Base-by-base conservation (phyloP, 2,888 invertebrate genomes). In the Laspeyria flexula region DNA sequence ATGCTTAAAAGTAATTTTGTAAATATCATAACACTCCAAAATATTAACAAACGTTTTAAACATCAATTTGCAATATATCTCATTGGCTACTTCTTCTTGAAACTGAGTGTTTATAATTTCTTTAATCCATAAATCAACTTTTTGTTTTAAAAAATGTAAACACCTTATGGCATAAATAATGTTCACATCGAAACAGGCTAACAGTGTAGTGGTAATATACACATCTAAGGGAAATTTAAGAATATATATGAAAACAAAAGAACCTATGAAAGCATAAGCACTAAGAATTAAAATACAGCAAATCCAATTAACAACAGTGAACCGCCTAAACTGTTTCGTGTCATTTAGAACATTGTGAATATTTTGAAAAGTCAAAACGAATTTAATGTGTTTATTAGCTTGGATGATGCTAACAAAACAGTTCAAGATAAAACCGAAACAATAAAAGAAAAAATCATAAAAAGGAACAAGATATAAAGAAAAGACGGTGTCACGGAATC, bases 21-120 rank as follows among this genome's bases (percentile, higher is more conserved):
- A 43, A 4, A 25, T 11, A 11, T 45, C 5, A 27, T 39, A 58
- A 37, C 56, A 56, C n/a, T 46, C 3, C 5, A 56, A 25, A 25
- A 61, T 60, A 12, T 60, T 23, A n/a, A 15, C n/a, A 15, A 41
- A 61, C 1, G 34, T 13, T 18, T 46, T 13, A 25, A 55, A 62
- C 27, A 55, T 10, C 15, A 0, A 43, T 5, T 10, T 39, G 2
- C 15, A 27, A 25, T 33, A 12, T 1, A 15, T 5, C 10, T 38
- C 13, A 1, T 9, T n/a, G 0, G 0, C 3, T 6, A 12, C 11
- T 15, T 15, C 23, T 15, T 13, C 10, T 13, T 10, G n/a, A 3
- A 15, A 29, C 10, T 2, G 13, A 3, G 7, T 10, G 7, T 5
- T 34, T 4, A 42, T 27, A 18, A 38, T 4, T 33, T 29, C 29